These are phyloP conservation scores for Aradus depressus DNA, from an alignment of 2,888 invertebrate species.

Conservation along the genomic window DNA sequence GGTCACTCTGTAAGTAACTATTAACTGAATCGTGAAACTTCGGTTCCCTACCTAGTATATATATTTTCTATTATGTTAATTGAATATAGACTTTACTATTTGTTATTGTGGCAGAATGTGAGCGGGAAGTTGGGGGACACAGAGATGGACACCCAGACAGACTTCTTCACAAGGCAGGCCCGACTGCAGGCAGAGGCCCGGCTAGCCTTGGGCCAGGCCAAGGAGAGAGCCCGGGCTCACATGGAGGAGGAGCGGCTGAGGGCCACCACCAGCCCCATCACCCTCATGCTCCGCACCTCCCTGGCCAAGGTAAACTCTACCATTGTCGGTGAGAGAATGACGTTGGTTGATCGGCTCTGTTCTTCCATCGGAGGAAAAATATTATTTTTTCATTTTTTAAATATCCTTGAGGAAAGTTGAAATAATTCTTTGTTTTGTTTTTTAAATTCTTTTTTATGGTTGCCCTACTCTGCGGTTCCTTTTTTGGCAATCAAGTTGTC, in stretches of 20 bases:
- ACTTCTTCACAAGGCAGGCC: slow-evolving; percentile 70
- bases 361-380: background rate
- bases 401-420: background rate
- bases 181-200: slow-evolving; percentile 74
- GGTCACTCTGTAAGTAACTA: too few relatives aligned
- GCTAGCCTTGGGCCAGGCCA: slow-evolving; percentile 78
- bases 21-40: too few relatives aligned
- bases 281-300: slow-evolving; percentile 71
- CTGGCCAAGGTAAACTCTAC: slow-evolving; percentile 50
- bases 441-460: background rate
- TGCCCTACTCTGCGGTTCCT: background rate
- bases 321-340: background rate
- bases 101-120: too few relatives aligned
- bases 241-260: slow-evolving; percentile 71
- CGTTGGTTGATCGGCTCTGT: background rate
- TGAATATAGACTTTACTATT: too few relatives aligned
- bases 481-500: background rate
- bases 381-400: background rate
- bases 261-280: slow-evolving; percentile 67
- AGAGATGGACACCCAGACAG: too few relatives aligned
- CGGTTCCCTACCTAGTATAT: too few relatives aligned
- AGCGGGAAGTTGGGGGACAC: too few relatives aligned
- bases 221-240: slow-evolving; percentile 83
- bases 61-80: too few relatives aligned
- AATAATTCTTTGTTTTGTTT: background rate